Base-by-base conservation (phyloP, 2,888 invertebrate species). In the Noctua comes region DNA sequence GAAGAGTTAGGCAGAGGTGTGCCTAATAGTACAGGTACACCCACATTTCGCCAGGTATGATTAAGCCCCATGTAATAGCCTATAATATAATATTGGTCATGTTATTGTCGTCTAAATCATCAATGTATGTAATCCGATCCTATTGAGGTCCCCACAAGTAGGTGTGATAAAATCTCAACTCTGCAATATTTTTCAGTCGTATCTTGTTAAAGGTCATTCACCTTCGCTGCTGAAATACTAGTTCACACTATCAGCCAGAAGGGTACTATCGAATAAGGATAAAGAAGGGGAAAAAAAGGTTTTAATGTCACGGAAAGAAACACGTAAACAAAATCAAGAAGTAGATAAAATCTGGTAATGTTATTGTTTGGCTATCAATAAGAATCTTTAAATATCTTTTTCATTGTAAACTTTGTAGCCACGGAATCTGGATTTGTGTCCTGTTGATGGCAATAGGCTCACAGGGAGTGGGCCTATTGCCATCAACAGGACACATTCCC, bases 151-250 rank as follows among this genome's bases (percentile, higher is more conserved):
- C 10, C 36, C 24, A 24, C 10, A 64, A 59, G 2, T 57, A 11
- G 8, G 1, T 24, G 24, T 65, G 40, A 24, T n/a, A 65, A 65
- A 40, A 40, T n/a, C 24, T 40, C 24, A 1, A 40, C 65, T 40
- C n/a, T 13, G 40, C 1, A 65, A 65, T 65, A 40, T 27, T 7
- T 65, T n/a, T 65, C 65, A 40, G 40, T 7, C 40, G 13, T 40
- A 65, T 65, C 65, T 65, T 40, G 13, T 24, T n/a, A 65, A 65
- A 10, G 65, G 65, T 65, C 65, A 40, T 65, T 24, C 65, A n/a
- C 40, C 16, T 65, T 65, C 21, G 13, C n/a, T 2, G n/a, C 40
- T 65, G 40, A 40, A 65, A 40, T n/a, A 40, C 65, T 65, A 40
- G 18, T 59, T 13, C 40, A 65, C n/a, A 2, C 65, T 65, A 59